These are phyloP conservation scores for Megalurothrips usitatus DNA, from an alignment of 2,888 invertebrate species.

Conservation along the genomic window DNA sequence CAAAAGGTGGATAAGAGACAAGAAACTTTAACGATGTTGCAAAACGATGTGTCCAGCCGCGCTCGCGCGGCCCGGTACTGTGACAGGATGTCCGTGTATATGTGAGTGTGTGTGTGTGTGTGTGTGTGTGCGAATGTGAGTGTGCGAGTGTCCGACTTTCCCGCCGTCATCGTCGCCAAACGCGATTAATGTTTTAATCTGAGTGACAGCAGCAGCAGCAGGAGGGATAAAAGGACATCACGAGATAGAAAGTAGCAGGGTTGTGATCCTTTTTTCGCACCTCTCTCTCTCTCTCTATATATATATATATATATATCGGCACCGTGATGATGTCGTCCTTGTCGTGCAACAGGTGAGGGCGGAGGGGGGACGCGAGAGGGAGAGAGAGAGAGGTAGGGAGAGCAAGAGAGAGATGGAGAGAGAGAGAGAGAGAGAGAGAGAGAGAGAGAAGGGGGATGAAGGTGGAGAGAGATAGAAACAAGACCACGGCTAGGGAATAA, in stretches of 20 bases:
- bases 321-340: no score
- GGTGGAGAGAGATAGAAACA: no score
- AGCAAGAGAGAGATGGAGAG: no score
- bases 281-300: no score
- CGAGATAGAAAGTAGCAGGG: neutral
- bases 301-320: no score
- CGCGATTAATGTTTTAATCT: constrained; percentile 9
- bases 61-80: neutral
- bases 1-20: neutral
- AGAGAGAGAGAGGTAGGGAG: no score
- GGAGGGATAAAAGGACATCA: neutral
- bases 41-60: neutral
- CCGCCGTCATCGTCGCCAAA: neutral
- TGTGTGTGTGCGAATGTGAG: neutral
- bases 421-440: no score
- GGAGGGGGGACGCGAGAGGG: no score
- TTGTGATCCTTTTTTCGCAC: no score
- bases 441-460: no score
- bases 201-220: neutral
- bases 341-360: no score
- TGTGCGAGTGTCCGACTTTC: neutral
- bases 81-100: neutral
- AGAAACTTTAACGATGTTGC: constrained; percentile 22
- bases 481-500: no score
- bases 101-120: neutral